Evolutionary conservation across 2,113 vertebrate genomes (phyloP), one percentile per base, ranked within the genome.

Genomic region (Melanotaenia duboulayi): DNA sequence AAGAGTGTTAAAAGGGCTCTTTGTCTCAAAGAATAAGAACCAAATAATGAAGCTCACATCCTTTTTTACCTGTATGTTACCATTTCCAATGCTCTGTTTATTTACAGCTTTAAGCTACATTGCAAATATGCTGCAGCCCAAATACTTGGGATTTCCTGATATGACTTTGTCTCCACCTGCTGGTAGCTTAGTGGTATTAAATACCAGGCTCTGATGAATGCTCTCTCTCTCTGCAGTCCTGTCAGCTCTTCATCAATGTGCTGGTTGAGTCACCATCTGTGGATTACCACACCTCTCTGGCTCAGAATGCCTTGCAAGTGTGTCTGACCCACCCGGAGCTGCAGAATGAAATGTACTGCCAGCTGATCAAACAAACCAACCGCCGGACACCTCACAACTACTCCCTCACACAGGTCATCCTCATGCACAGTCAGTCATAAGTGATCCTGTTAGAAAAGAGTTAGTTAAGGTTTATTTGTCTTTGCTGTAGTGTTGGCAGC

Each of bases 201-300:
- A 7, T 4, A 1, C n/a, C 24, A 35, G 7, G 20, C 11, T 17
- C 11, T 48, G 2, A 19, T 14, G 2, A 48, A 17, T 8, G 2
- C n/a, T 25, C 20, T 25, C 9, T 25, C 9, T 58, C 44, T 79
- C 59, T 42, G 19, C 89, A 97, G 96, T 96, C 95, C 68, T 97
- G 96, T 80, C 96, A 97, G 90, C 93, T 97, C 80, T 97, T 97
- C 91, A 97, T 97, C 88, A 97, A 97, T 0, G 95, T 97, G 51
- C 93, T 96, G 49, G 95, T 95, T 35, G 96, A 97, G 89, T 95
- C 95, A 0, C 90, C 96, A 1, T 96, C 95, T 20, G 87, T 97
- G 23, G 96, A 97, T 84, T 96, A 96, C 87, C 96, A 97, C 0
- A 95, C 96, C 28, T 96, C 96, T 0, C 89, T 97, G 80, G 95